A percentile compares a stretch with the other conserved stretches of the same genome.
Conservation (phyloP, 2,888 invertebrate genomes). For the Nymphalis c-album region DNA sequence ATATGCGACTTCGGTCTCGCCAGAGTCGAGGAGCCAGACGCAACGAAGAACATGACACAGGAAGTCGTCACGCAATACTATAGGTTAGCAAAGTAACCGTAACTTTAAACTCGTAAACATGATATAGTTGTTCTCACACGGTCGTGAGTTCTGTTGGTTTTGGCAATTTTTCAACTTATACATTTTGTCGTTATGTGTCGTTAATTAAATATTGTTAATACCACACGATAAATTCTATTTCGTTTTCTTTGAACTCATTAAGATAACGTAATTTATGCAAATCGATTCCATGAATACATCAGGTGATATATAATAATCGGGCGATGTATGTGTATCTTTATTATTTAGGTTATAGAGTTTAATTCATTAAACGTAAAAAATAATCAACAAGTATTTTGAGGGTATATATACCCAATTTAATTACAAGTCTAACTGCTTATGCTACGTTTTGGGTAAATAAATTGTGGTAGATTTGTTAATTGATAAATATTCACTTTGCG, state of each 20-base stretch:
- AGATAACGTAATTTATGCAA: neutral
- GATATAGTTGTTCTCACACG: neutral
- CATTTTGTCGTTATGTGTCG: too few species aligned
- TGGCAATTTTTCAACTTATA: neutral
- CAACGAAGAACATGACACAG: conserved; percentile 98
- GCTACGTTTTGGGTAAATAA: too few species aligned
- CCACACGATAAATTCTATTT: neutral
- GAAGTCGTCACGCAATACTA: conserved; percentile 99
- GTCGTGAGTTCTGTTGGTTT: neutral
- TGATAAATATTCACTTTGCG: too few species aligned
- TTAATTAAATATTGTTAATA: neutral
- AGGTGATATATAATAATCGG: neutral
- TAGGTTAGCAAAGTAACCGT: conserved; percentile 60
- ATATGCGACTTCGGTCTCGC: conserved; percentile 99
- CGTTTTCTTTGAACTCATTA: neutral
- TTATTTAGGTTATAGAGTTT: neutral
- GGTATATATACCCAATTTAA: neutral
- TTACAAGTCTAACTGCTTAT: neutral
- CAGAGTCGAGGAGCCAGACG: conserved; percentile 97
- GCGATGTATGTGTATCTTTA: neutral
- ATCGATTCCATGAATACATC: neutral
- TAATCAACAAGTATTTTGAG: neutral
- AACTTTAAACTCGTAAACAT: neutral
- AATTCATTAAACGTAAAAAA: neutral
- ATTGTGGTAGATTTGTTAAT: too few species aligned